Base-by-base conservation (phyloP, 1,140 invertebrate species). In the Anastatus disparis region DNA sequence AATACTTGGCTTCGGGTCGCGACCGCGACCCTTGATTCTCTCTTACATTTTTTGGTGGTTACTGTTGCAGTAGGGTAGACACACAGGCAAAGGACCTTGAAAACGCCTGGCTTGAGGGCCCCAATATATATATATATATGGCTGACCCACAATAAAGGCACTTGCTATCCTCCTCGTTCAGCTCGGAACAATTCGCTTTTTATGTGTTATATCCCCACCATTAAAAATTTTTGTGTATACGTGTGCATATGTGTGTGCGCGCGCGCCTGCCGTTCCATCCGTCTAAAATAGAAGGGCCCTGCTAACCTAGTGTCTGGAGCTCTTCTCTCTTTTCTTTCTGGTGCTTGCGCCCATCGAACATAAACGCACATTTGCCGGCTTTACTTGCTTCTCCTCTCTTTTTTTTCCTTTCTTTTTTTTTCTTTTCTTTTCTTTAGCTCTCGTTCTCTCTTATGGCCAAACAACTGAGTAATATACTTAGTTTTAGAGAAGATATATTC, bases 61-160 rank as follows among this genome's bases (percentile, higher is more conserved):
- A 15, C 42, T 3, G n/a, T 9, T 9, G 42, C 3, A 44, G 42
- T 3, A 44, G n/a, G n/a, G 42, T 44, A 44, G 42, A 3, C 42
- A 44, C 6, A 15, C 42, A 6, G 31, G 10, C 31, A 10, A 35
- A 78, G 78, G 81, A 81, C 78, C 80, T 81, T 82, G 82, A 82
- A 72, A n/a, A 74, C 38, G 67, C 59, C 70, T 74, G 74, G 65
- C 76, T 79, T n/a, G n/a, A n/a, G 75, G 79, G 20, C 20, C 53
- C 40, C 75, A 74, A 71, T 72, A n/a, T n/a, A n/a, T n/a, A n/a
- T n/a, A n/a, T n/a, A n/a, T n/a, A n/a, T n/a, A 78, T 79, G 82
- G 77, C 81, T 86, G 84, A 86, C 84, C 84, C 84, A 86, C 81
- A 85, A 85, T 85, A 84, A 85, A 85, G 80, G 79, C 83, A 84